Conservation (phyloP, 1,140 invertebrate species). For the Aleiodes sp. region DNA sequence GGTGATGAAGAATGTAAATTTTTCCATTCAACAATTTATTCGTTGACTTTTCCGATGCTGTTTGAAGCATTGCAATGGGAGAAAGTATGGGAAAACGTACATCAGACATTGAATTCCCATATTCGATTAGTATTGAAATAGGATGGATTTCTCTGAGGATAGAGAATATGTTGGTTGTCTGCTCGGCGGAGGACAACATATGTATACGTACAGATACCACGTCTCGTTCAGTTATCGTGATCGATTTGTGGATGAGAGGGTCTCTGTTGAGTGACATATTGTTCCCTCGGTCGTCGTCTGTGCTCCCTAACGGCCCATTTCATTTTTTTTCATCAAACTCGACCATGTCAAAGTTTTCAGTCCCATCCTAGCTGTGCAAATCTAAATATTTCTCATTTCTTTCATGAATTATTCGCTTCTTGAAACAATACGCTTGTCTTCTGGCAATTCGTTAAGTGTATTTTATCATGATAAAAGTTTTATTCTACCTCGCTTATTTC, state of each 20-base stretch:
- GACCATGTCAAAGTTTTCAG: background rate
- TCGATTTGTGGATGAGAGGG: background rate
- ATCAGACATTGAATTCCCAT: too few species aligned
- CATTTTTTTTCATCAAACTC: background rate
- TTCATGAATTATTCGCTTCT: background rate
- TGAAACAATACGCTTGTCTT: background rate
- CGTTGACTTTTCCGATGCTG: too few species aligned
- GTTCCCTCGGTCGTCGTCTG: background rate
- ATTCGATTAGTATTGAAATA: too few species aligned
- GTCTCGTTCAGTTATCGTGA: slow-evolving; percentile 7
- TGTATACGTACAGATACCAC: too few species aligned
- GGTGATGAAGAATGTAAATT: too few species aligned
- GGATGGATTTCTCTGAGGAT: too few species aligned
- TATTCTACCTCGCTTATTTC: background rate
- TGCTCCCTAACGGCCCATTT: background rate
- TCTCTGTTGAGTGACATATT: background rate
- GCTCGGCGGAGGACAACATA: too few species aligned
- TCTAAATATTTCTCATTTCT: background rate
- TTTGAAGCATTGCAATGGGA: too few species aligned
- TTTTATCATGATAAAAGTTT: background rate
- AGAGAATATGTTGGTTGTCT: too few species aligned
- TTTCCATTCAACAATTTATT: too few species aligned
- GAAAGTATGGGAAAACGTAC: too few species aligned
- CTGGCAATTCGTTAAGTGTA: background rate
- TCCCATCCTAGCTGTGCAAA: background rate